phyloP scores from a whole-genome alignment of 2,113 vertebrate genomes.

The Hiodon tergisus region DNA sequence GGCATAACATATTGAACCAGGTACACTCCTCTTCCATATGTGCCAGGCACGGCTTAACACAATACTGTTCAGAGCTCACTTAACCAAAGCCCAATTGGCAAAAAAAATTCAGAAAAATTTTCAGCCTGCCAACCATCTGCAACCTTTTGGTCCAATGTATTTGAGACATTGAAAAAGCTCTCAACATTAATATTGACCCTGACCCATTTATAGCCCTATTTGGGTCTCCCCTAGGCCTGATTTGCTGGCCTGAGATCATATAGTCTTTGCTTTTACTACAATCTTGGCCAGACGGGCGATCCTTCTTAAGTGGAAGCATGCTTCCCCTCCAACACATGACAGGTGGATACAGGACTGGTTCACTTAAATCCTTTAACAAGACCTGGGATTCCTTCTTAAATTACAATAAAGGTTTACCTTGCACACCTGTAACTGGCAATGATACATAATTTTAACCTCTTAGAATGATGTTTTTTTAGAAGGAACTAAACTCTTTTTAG shows the following conservation, averaged over 20 bases:
- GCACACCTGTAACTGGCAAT: no score
- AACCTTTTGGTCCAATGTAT: not conserved
- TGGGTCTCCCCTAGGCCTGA: not conserved
- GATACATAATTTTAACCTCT: no score
- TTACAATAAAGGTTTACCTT: no score
- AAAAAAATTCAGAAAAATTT: not conserved
- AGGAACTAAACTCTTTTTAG: no score
- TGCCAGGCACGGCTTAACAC: not conserved
- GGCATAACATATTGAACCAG: no score
- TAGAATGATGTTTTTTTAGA: no score
- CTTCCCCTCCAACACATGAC: no score
- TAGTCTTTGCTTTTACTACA: not conserved
- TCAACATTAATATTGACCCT: not conserved
- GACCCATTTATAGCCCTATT: not conserved
- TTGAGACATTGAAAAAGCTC: not conserved
- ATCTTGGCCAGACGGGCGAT: not conserved
- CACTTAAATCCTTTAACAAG: no score
- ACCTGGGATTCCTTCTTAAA: no score
- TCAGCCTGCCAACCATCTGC: not conserved
- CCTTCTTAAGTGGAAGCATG: not conserved
- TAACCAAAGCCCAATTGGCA: not conserved
- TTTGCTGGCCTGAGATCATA: not conserved
- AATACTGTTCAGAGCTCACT: not conserved
- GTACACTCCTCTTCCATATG: not conserved
- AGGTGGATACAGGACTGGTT: no score